Evolutionary conservation across 2,113 vertebrate species (phyloP).

Genomic region (Ceratotherium simum): DNA sequence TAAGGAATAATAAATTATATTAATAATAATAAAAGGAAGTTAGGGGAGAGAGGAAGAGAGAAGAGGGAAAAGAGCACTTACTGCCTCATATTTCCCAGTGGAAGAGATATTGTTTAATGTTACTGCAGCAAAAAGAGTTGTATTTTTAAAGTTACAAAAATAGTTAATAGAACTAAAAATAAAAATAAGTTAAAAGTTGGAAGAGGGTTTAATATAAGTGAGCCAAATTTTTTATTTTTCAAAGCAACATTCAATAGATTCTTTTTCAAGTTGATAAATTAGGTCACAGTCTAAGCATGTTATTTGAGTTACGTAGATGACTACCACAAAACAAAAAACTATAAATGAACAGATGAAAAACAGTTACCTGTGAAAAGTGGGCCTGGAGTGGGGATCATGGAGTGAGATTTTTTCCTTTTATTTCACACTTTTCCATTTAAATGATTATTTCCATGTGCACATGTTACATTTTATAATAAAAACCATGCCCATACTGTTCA

Average conservation of each 20-base stretch:
- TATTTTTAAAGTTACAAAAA: slow-evolving; percentile 41
- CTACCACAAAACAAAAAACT: neutral
- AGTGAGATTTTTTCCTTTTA: slow-evolving; percentile 50
- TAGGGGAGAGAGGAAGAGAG: neutral
- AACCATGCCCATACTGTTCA: neutral
- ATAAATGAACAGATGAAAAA: neutral
- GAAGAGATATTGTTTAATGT: slow-evolving; percentile 1
- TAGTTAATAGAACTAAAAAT: slow-evolving; percentile 26
- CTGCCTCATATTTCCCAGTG: neutral
- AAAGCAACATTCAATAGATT: neutral
- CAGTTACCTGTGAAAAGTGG: slow-evolving; percentile 19
- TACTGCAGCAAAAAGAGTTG: neutral
- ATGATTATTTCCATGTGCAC: slow-evolving; percentile 61
- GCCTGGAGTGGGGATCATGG: neutral
- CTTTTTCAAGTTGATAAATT: slow-evolving; percentile 1
- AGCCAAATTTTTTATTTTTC: neutral
- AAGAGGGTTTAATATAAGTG: neutral
- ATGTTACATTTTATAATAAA: slow-evolving; percentile 50
- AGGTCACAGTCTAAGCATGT: neutral
- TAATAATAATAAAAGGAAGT: neutral
- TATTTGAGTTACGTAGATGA: neutral
- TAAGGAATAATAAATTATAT: neutral
- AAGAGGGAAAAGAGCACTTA: neutral
- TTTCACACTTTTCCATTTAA: slow-evolving; percentile 56
- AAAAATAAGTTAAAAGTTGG: slow-evolving; percentile 25